Percentiles rank a stretch among this genome's conserved stretches.
Conservation (phyloP, 2,888 invertebrate species). For the Erebia epiphron region DNA sequence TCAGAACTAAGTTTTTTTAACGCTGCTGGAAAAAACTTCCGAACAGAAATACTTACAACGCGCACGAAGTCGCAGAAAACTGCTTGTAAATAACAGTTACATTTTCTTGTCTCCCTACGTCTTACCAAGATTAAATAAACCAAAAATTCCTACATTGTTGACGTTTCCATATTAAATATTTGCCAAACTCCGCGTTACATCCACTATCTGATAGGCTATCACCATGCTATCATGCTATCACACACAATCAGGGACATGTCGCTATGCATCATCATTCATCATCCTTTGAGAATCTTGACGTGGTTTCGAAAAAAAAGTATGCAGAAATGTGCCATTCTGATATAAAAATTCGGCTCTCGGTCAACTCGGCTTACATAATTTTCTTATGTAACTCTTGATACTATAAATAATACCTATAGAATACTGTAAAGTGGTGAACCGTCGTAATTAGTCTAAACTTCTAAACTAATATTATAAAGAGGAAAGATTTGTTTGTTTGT, state of each 20-base stretch:
- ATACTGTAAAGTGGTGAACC: too few species aligned
- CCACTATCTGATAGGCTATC: conserved; percentile 54
- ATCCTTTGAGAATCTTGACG: conserved; percentile 70
- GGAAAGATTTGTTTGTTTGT: too few species aligned
- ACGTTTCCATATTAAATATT: conserved; percentile 43
- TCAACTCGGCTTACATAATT: conserved; percentile 46
- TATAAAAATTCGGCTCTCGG: conserved; percentile 51
- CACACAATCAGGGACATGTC: conserved; percentile 47
- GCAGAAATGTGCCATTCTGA: conserved; percentile 58
- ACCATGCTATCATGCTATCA: conserved; percentile 45
- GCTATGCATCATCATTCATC: conserved; percentile 75
- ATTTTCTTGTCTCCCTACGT: neutral
- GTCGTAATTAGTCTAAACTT: too few species aligned
- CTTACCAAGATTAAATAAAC: conserved; percentile 12
- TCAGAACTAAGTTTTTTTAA: too few species aligned
- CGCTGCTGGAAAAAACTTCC: too few species aligned
- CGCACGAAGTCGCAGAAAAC: too few species aligned
- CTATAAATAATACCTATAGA: too few species aligned
- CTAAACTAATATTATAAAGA: too few species aligned
- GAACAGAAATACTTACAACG: too few species aligned
- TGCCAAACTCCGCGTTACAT: conserved; percentile 32
- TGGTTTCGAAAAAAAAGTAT: conserved; percentile 47
- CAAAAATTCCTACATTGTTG: conserved; percentile 40
- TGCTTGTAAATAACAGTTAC: too few species aligned
- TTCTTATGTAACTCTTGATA: conserved; percentile 3